These are phyloP conservation scores for Agapostemon virescens DNA, from an alignment of 2,888 invertebrate species.

Conservation along the genomic window DNA sequence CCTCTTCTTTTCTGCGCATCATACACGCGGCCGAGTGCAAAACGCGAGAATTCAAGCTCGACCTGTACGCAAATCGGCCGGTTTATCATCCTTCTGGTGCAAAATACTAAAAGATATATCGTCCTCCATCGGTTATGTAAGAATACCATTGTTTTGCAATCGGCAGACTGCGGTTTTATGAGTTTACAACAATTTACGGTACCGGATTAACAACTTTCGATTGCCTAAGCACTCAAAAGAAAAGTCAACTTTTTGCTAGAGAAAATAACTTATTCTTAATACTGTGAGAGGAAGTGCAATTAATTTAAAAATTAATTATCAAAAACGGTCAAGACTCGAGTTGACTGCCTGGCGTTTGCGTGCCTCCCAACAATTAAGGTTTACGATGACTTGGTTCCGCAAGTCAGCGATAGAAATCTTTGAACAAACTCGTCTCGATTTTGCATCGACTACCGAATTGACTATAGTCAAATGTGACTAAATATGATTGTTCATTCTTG, in stretches of 20 bases:
- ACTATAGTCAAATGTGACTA: background rate
- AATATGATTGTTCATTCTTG: background rate
- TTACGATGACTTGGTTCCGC: background rate
- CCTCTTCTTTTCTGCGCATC: background rate
- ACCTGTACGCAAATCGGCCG: background rate
- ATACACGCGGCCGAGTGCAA: constrained; percentile 17
- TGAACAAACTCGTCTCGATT: background rate
- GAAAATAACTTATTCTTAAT: background rate
- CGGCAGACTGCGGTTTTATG: background rate
- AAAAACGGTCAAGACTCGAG: constrained; percentile 1
- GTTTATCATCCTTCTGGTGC: background rate
- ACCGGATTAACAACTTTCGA: too few relatives aligned
- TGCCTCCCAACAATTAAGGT: background rate
- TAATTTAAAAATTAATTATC: constrained; percentile 3
- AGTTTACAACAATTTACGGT: too few relatives aligned
- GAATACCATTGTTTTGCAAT: background rate
- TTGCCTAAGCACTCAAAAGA: too few relatives aligned
- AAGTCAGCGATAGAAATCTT: background rate
- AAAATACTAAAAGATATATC: background rate
- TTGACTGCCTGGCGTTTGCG: background rate
- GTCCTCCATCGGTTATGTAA: background rate
- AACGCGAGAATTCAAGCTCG: constrained; percentile 37
- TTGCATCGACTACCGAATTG: background rate
- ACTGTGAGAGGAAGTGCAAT: background rate
- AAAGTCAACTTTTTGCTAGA: background rate